Percentiles rank a stretch among this genome's conserved stretches.
phyloP scores from a whole-genome alignment of 2,888 invertebrate species.

The Ceramica pisi region DNA sequence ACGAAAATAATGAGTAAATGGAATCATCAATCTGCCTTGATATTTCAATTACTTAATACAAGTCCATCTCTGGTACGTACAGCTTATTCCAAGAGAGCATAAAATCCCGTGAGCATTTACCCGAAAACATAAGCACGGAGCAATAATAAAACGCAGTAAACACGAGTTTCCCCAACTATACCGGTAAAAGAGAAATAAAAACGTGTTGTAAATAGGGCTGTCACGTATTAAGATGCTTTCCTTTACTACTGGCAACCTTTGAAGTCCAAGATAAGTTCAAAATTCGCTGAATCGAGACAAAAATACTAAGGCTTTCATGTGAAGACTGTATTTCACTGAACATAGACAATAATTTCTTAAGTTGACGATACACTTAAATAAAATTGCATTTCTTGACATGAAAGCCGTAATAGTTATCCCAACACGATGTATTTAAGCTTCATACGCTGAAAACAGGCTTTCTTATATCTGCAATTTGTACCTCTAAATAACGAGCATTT shows the following conservation, averaged over 20 bases:
- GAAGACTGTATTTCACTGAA: slow-evolving; percentile 29
- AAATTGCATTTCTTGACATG: slow-evolving; percentile 20
- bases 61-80: slow-evolving; percentile 16
- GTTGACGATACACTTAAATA: slow-evolving; percentile 18
- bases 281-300: slow-evolving; percentile 46
- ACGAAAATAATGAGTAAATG: background rate
- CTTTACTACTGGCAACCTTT: slow-evolving; percentile 47
- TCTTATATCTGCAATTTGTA: slow-evolving; percentile 1
- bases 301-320: slow-evolving; percentile 41
- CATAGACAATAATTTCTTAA: slow-evolving; percentile 23
- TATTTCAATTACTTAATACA: slow-evolving; percentile 39
- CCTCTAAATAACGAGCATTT: background rate
- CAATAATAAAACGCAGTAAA: slow-evolving; percentile 63
- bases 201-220: slow-evolving; percentile 53
- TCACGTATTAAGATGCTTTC: slow-evolving; percentile 36
- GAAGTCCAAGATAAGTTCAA: slow-evolving; percentile 51
- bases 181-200: slow-evolving; percentile 59
- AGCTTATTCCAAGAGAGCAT: slow-evolving; percentile 38
- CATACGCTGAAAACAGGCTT: background rate
- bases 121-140: slow-evolving; percentile 54
- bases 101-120: slow-evolving; percentile 49
- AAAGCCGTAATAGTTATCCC: background rate
- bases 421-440: slow-evolving; percentile 7
- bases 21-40: background rate
- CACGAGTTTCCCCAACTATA: slow-evolving; percentile 60